phyloP scores from a whole-genome alignment of 2,797 vertebrate genomes.

The Sebastolobus altivelis region DNA sequence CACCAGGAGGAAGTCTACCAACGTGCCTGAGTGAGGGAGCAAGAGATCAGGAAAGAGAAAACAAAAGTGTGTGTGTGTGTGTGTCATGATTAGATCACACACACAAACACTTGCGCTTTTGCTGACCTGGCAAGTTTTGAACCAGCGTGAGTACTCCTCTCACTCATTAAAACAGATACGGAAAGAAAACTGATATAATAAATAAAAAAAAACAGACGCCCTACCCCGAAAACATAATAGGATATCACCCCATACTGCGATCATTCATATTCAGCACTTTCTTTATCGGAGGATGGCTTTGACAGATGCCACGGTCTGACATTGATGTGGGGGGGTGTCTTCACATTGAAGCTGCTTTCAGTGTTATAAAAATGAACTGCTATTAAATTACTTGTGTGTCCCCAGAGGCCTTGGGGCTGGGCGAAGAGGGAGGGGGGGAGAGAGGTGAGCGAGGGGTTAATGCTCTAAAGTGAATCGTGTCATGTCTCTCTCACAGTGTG shows the following conservation, averaged over 20 bases:
- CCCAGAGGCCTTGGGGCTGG: slow-evolving; percentile 43
- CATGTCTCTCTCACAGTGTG: slow-evolving; percentile 42
- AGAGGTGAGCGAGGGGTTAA: slow-evolving; percentile 60
- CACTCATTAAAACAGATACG: slow-evolving; percentile 74
- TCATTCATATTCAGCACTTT: slow-evolving; percentile 79
- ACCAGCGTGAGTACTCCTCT: slow-evolving; percentile 47
- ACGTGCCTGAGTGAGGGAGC: slow-evolving; percentile 16
- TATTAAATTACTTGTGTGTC: slow-evolving; percentile 74
- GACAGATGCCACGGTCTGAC: slow-evolving; percentile 65
- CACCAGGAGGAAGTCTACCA: slow-evolving; percentile 27
- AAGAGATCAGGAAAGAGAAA: slow-evolving; percentile 43
- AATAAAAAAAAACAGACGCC: slow-evolving; percentile 60
- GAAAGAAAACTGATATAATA: slow-evolving; percentile 61
- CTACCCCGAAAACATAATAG: slow-evolving; percentile 77
- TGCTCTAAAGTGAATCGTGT: slow-evolving; percentile 49
- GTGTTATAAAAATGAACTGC: slow-evolving; percentile 61
- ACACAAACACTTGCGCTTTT: slow-evolving; percentile 46
- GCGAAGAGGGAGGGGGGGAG: neutral
- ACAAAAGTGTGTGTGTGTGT: neutral
- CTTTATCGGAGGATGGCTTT: slow-evolving; percentile 57
- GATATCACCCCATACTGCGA: slow-evolving; percentile 70
- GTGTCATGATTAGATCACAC: slow-evolving; percentile 55
- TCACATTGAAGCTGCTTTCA: slow-evolving; percentile 40
- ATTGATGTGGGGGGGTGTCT: slow-evolving; percentile 45
- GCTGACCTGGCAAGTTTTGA: slow-evolving; percentile 72